Conservation (phyloP, 2,888 invertebrate genomes). For the Coecobrya sp. region DNA sequence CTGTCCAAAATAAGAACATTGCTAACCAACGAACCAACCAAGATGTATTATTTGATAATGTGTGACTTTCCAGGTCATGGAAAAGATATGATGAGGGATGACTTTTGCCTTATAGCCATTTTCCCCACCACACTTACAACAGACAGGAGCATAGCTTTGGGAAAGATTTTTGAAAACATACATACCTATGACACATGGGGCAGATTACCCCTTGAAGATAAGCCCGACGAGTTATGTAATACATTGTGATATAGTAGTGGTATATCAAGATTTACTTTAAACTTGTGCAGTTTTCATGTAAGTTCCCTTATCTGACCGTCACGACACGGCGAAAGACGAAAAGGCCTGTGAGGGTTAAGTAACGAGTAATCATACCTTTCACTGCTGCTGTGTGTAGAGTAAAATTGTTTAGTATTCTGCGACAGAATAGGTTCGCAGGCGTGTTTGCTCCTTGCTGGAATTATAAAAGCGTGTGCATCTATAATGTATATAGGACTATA, state of each 20-base stretch:
- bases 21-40: background rate
- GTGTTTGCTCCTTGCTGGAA: slow-evolving; percentile 45
- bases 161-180: background rate
- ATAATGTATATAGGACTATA: background rate
- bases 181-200: background rate
- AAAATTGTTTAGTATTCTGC: slow-evolving; percentile 63
- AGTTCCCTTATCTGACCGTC: slow-evolving; percentile 35
- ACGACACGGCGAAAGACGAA: background rate
- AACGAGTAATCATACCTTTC: slow-evolving; percentile 51
- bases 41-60: slow-evolving; percentile 54
- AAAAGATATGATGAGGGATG: slow-evolving; percentile 50
- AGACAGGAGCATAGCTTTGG: background rate
- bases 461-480: slow-evolving; percentile 27
- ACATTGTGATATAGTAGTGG: background rate
- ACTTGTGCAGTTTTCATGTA: slow-evolving; percentile 38
- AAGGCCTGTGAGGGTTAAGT: slow-evolving; percentile 52
- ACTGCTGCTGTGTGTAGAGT: background rate
- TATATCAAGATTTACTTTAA: background rate
- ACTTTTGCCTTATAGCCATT: slow-evolving; percentile 34
- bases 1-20: slow-evolving; percentile 26
- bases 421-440: slow-evolving; percentile 45
- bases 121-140: background rate
- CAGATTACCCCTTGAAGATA: slow-evolving; percentile 42
- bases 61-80: slow-evolving; percentile 52
- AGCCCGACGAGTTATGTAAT: background rate